Base-by-base conservation (phyloP, 2,113 vertebrate genomes). In the Sprattus sprattus region DNA sequence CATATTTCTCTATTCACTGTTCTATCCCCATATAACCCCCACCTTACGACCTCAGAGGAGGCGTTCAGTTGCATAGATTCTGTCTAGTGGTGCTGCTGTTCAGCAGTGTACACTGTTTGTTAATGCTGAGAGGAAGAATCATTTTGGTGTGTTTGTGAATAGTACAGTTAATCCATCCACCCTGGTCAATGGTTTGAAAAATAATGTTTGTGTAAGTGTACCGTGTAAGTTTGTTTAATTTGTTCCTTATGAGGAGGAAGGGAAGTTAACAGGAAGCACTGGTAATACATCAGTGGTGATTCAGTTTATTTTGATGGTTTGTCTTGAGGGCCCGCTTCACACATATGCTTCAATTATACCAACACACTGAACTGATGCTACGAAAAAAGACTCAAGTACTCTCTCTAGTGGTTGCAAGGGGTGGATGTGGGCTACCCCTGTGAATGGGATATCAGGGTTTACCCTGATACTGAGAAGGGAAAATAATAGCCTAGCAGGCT, bases 351-450 rank as follows among this genome's bases (percentile, higher is more conserved):
- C 15, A 57, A 20, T 16, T 57, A 16, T 25, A 5, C 22, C 60
- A 64, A 5, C 6, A 22, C 25, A 22, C 60, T 45, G 47, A 78
- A n/a, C n/a, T n/a, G 11, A 11, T 78, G 46, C 0, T 32, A 50
- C 28, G 54, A 3, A 22, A 18, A 18, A 20, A 60, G n/a, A 84
- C 81, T 85, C 85, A 85, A 87, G 47, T 45, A 22, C 45, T 50
- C 82, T 83, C 85, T 88, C 89, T 88, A 60, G 89, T 88, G 89
- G 83, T 78, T 32, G 7, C 82, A 6, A 54, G 20, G 9, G n/a
- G 32, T 10, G 6, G 22, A 67, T 25, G n/a, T 25, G n/a, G 54
- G n/a, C 64, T 67, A 28, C 64, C 8, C 25, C 1, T 28, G n/a
- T 67, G 64, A 64, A 9, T n/a, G 60, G 22, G 60, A 25, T 64